phyloP scores from a whole-genome alignment of 2,888 invertebrate species.

The Rutpela maculata region DNA sequence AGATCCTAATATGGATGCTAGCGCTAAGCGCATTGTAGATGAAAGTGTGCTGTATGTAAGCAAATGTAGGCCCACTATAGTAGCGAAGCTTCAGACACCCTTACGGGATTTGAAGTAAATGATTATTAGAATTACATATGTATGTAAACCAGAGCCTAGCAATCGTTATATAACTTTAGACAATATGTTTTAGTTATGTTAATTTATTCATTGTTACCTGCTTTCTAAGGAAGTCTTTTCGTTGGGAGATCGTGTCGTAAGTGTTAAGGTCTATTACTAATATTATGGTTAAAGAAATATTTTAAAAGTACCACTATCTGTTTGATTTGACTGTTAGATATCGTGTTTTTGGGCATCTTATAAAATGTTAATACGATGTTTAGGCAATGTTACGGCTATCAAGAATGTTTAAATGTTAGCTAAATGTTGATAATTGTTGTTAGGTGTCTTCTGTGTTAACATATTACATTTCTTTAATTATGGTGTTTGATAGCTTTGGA shows the following conservation, averaged over 20 bases:
- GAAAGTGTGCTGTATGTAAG: slow-evolving; percentile 28
- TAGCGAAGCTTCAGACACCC: slow-evolving; percentile 59
- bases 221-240: slow-evolving; percentile 3
- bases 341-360: not conserved
- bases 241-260: slow-evolving; percentile 8
- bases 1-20: slow-evolving; percentile 50
- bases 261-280: slow-evolving; percentile 28
- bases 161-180: slow-evolving; percentile 37
- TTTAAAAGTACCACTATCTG: not conserved
- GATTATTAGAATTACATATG: slow-evolving; percentile 50
- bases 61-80: slow-evolving; percentile 55
- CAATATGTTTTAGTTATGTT: slow-evolving; percentile 37
- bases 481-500: slow-evolving; percentile 37
- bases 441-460: slow-evolving; percentile 16
- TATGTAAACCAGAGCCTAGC: slow-evolving; percentile 46
- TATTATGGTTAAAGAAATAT: slow-evolving; percentile 15
- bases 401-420: slow-evolving; percentile 21
- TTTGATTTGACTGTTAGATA: not conserved
- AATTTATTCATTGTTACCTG: slow-evolving; percentile 18
- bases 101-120: slow-evolving; percentile 55
- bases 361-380: not conserved
- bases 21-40: slow-evolving; percentile 62
- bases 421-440: slow-evolving; percentile 23
- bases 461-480: slow-evolving; percentile 15
- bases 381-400: not conserved